These are phyloP conservation scores for Podargus strigoides DNA, from an alignment of 2,797 vertebrate genomes.

Conservation along the genomic window DNA sequence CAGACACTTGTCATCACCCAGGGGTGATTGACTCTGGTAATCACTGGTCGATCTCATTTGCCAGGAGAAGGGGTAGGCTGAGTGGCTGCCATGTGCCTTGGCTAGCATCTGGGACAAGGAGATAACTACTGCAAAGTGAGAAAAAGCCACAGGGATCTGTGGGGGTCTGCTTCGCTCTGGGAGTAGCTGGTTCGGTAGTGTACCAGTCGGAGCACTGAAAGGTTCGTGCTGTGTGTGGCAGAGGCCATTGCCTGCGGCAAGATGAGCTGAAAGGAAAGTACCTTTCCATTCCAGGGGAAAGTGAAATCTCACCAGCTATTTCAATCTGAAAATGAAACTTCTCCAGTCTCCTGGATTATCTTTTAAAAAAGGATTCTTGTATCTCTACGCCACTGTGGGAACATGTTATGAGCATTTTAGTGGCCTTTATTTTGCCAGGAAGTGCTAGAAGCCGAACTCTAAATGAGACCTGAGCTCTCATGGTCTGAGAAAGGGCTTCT, in stretches of 20 bases:
- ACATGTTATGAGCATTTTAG: neutral
- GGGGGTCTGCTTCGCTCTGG: neutral
- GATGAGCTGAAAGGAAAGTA: neutral
- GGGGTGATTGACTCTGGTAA: neutral
- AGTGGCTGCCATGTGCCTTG: neutral
- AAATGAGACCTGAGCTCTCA: neutral
- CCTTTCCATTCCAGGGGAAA: neutral
- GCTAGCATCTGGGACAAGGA: neutral
- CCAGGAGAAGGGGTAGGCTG: neutral
- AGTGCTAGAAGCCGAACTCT: neutral
- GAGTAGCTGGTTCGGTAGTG: fast-evolving
- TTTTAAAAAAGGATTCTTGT: neutral
- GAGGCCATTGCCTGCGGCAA: neutral
- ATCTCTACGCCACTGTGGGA: neutral
- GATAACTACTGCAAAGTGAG: neutral
- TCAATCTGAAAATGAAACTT: neutral
- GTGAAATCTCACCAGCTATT: neutral
- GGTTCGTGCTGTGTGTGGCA: neutral
- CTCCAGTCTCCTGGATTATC: neutral
- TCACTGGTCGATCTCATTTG: neutral
- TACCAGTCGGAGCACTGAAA: neutral
- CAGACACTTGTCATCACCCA: neutral
- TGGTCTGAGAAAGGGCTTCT: neutral
- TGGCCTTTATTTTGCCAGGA: neutral
- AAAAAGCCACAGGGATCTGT: neutral